phyloP scores from a whole-genome alignment of 1,140 invertebrate species.

The Neodiprion virginianus region DNA sequence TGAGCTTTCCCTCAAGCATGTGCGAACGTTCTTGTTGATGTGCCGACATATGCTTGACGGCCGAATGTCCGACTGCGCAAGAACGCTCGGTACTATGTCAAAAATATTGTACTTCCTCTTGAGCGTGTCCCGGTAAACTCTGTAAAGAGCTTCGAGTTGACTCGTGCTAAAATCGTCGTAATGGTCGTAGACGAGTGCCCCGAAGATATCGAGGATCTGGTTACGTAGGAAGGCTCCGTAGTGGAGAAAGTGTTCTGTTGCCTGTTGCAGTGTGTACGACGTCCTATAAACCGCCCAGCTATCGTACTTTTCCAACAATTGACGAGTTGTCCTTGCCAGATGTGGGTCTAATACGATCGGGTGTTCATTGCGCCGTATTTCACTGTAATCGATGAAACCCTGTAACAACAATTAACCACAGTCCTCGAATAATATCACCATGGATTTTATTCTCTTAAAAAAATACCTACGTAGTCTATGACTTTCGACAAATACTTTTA shows the following conservation, averaged over 20 bases:
- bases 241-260: slow-evolving; percentile 32
- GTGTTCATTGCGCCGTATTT: not conserved
- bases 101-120: slow-evolving; percentile 42
- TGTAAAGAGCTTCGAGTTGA: slow-evolving; percentile 36
- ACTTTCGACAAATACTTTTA: no score
- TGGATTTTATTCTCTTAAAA: no score
- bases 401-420: not conserved
- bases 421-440: no score
- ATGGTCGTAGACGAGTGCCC: slow-evolving; percentile 36
- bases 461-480: no score
- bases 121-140: slow-evolving; percentile 35
- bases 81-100: slow-evolving; percentile 29
- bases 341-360: not conserved
- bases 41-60: slow-evolving; percentile 32
- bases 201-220: slow-evolving; percentile 36
- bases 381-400: not conserved
- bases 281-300: slow-evolving; percentile 14
- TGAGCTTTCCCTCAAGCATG: slow-evolving; percentile 30
- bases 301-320: slow-evolving; percentile 24
- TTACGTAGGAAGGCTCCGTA: slow-evolving; percentile 33
- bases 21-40: slow-evolving; percentile 22
- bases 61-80: slow-evolving; percentile 22
- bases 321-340: slow-evolving; percentile 20
- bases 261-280: slow-evolving; percentile 31
- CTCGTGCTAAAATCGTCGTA: slow-evolving; percentile 39